Evolutionary conservation across 2,888 invertebrate genomes (phyloP).

Genomic region (Cosmia pyralina): DNA sequence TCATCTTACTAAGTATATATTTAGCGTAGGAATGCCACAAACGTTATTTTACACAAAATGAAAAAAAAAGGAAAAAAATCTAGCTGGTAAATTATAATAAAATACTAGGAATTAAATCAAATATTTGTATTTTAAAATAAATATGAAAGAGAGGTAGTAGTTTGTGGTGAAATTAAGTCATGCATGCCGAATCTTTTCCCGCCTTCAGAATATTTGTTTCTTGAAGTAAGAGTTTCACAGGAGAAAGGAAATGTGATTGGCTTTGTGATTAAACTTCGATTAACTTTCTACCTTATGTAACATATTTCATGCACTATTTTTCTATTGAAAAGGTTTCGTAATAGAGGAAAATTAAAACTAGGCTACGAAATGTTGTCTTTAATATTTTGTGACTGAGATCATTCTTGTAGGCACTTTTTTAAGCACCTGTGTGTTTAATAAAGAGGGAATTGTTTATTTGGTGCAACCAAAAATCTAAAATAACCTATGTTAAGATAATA

Average conservation of each 20-base stretch:
- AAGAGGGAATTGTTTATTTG: not conserved
- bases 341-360: not conserved
- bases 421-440: constrained; percentile 19
- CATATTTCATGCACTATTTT: constrained; percentile 21
- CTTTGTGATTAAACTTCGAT: constrained; percentile 37
- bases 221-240: constrained; percentile 22
- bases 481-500: not conserved
- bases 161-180: constrained; percentile 8
- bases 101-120: not conserved
- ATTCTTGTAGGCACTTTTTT: not conserved
- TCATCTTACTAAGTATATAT: not conserved
- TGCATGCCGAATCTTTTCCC: constrained; percentile 43
- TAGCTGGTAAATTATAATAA: not conserved
- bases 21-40: not conserved
- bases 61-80: not conserved
- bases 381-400: not conserved
- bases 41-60: not conserved
- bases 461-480: not conserved
- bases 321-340: constrained; percentile 1
- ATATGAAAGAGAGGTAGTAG: not conserved
- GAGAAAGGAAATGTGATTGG: constrained; percentile 20
- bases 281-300: constrained; percentile 31
- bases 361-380: not conserved
- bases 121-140: not conserved
- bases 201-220: constrained; percentile 22